Conservation (phyloP, 2,797 vertebrate genomes). For the Phylloscopus collybita region DNA sequence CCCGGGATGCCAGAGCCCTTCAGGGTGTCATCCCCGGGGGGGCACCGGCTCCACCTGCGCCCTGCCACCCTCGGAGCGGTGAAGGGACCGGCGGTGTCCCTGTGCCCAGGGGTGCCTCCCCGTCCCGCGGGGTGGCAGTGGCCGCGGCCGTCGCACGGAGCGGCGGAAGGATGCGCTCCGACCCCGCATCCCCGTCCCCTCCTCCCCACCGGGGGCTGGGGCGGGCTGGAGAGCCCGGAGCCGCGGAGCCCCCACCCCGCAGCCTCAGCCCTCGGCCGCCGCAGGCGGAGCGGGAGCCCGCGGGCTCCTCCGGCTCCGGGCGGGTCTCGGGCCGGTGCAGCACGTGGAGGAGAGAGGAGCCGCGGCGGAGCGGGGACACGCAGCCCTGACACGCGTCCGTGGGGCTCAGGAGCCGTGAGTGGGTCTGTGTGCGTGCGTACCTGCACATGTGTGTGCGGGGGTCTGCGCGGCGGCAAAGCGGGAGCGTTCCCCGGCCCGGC, state of each 20-base stretch:
- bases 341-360: neutral
- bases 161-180: neutral
- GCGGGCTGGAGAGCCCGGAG: neutral
- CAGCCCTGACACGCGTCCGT: neutral
- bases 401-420: neutral
- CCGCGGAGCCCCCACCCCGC: neutral
- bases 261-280: neutral
- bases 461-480: neutral
- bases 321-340: neutral
- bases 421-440: neutral
- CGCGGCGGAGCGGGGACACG: neutral
- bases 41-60: accelerated
- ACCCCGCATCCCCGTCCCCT: neutral
- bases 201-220: neutral
- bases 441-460: neutral
- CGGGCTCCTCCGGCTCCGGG: neutral
- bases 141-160: neutral
- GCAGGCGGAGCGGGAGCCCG: neutral
- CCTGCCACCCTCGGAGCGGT: neutral
- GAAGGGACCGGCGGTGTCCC: neutral
- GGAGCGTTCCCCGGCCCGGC: neutral
- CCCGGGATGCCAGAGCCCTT: neutral
- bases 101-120: neutral
- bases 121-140: too few relatives aligned
- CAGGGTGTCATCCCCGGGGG: accelerated